Evolutionary conservation across 2,797 vertebrate genomes (phyloP).

Genomic region (Anguilla pacifica): DNA sequence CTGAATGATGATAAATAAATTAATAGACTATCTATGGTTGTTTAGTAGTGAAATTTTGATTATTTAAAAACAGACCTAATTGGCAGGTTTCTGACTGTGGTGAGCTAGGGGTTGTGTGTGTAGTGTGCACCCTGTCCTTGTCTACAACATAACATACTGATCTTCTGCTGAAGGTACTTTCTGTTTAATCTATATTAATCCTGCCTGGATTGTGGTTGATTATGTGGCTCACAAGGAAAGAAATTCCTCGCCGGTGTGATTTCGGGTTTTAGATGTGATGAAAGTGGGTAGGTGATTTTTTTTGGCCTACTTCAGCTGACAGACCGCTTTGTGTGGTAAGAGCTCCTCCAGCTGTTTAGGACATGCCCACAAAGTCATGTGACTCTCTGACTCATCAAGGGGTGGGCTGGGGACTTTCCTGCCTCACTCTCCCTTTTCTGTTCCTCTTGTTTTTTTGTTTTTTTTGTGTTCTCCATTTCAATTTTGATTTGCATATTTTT

Average conservation of each 20-base stretch:
- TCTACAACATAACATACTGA: background rate
- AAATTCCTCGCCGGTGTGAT: background rate
- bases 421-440: background rate
- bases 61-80: background rate
- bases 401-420: conserved; percentile 7
- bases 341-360: background rate
- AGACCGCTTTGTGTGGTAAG: conserved; percentile 3
- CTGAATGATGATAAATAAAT: background rate
- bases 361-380: conserved; percentile 1
- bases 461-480: background rate
- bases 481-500: background rate
- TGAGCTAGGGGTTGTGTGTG: background rate
- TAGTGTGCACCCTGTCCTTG: background rate
- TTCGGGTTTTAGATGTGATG: background rate
- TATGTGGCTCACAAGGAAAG: background rate
- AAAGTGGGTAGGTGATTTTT: background rate
- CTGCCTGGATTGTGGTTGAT: background rate
- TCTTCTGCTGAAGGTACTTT: background rate
- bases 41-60: background rate
- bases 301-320: background rate
- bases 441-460: background rate
- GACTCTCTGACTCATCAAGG: background rate
- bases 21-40: background rate
- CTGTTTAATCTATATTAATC: background rate
- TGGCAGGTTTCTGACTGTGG: background rate